Conservation (phyloP, 2,113 vertebrate genomes). For the Rhadina sibilatrix region DNA sequence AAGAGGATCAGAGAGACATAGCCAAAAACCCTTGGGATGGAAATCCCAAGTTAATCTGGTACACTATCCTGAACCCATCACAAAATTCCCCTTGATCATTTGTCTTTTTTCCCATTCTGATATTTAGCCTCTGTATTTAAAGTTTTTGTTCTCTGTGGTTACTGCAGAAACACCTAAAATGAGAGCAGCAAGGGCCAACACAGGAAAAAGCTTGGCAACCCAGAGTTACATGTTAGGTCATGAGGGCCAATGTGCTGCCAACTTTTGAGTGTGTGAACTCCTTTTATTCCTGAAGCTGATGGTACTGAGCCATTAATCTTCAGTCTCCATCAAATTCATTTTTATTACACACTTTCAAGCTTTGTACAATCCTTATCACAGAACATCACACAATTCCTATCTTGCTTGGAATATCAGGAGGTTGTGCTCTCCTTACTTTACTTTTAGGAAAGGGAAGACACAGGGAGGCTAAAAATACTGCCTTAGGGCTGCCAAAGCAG, state of each 20-base stretch:
- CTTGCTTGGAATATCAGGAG: background rate
- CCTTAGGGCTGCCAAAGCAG: background rate
- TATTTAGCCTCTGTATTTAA: background rate
- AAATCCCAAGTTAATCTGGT: background rate
- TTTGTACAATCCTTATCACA: background rate
- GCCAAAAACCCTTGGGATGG: background rate
- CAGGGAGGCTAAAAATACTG: background rate
- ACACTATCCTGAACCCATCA: background rate
- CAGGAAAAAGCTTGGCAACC: background rate
- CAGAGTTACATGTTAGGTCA: background rate
- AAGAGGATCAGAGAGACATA: background rate
- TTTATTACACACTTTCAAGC: background rate
- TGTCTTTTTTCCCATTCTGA: background rate
- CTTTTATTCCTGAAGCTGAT: background rate
- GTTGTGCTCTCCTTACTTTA: background rate
- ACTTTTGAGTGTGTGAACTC: background rate
- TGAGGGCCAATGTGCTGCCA: background rate
- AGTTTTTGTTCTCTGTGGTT: background rate
- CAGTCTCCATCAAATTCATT: background rate
- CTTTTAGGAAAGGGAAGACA: background rate
- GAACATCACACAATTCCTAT: background rate
- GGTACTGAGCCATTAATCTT: background rate
- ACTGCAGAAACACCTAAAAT: background rate
- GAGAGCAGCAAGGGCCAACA: background rate
- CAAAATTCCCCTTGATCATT: background rate